A percentile compares a stretch with the other conserved stretches of the same genome.
Conservation (phyloP, 1,140 invertebrate genomes). For the Lycorma delicatula region DNA sequence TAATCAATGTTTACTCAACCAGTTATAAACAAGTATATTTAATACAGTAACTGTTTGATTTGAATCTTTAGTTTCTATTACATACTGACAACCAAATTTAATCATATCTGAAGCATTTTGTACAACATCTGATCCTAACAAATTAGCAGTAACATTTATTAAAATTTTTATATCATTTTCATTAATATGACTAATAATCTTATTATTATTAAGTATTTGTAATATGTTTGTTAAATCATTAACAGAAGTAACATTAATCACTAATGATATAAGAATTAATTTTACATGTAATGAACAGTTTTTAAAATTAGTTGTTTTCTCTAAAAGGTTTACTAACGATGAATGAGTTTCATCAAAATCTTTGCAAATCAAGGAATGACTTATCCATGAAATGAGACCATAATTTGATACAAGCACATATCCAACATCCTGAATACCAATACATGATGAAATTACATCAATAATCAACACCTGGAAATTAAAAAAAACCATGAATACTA, state of each 20-base stretch:
- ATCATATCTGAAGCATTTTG: no score
- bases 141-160: no score
- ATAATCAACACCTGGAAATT: slow-evolving; percentile 46
- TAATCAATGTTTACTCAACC: no score
- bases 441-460: slow-evolving; percentile 46
- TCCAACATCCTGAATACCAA: slow-evolving; percentile 47
- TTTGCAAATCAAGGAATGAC: neutral
- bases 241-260: neutral
- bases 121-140: no score
- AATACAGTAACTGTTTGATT: no score
- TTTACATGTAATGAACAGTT: neutral
- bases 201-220: no score
- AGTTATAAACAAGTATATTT: no score
- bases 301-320: neutral
- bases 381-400: slow-evolving; percentile 52
- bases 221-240: no score
- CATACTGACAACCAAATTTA: no score
- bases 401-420: slow-evolving; percentile 51
- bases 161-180: no score
- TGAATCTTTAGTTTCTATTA: no score
- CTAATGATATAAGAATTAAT: neutral
- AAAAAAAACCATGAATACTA: slow-evolving; percentile 10
- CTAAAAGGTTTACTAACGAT: neutral
- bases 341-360: neutral
- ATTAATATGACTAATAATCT: no score